Evolutionary conservation across 2,797 vertebrate genomes (phyloP).

Genomic region (Sebastes baramenuke): DNA sequence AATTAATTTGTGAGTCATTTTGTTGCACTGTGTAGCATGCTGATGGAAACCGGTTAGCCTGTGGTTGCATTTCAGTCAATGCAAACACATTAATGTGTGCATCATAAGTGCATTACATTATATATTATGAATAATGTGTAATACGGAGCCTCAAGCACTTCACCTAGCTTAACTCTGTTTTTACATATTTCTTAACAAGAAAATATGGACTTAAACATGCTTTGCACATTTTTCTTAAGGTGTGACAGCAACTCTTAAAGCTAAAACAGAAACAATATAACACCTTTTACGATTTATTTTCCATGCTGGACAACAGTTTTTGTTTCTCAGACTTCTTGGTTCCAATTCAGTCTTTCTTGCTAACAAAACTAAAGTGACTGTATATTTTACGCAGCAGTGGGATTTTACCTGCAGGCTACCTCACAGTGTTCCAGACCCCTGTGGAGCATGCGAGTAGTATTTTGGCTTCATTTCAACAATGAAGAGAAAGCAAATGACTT

Average conservation of each 20-base stretch:
- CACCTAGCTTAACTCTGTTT: neutral
- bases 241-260: neutral
- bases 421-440: neutral
- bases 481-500: constrained; percentile 5
- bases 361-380: neutral
- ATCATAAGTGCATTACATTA: constrained; percentile 9
- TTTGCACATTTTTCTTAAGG: neutral
- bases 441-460: neutral
- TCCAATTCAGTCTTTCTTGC: neutral
- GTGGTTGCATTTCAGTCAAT: constrained; percentile 25
- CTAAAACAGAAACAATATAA: neutral
- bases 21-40: constrained; percentile 39
- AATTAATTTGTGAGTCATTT: constrained; percentile 68
- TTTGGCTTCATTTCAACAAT: constrained; percentile 21
- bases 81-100: constrained; percentile 21
- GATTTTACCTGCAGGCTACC: constrained; percentile 24
- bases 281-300: neutral
- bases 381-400: neutral
- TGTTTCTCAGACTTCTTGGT: neutral
- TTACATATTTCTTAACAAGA: neutral
- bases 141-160: neutral
- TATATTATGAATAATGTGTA: constrained; percentile 1
- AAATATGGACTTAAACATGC: neutral
- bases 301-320: neutral
- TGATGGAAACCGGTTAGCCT: constrained; percentile 32